Conservation (phyloP, 1,140 invertebrate species). For the Octopus bimaculoides region DNA sequence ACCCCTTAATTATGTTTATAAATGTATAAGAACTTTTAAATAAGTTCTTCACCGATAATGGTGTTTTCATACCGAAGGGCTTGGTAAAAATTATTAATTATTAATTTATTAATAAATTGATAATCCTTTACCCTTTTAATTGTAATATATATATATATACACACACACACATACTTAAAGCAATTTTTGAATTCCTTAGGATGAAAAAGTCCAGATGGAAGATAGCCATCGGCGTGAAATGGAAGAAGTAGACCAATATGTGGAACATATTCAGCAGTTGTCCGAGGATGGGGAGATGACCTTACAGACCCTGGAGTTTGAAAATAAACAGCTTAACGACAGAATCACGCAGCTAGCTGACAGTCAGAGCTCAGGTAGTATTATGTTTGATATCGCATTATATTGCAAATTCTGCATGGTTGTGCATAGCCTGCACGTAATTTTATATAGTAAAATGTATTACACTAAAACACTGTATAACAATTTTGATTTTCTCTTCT, state of each 20-base stretch:
- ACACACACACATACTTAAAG: too few species aligned
- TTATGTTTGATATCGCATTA: not conserved
- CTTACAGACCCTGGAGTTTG: conserved; percentile 51
- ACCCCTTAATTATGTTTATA: too few species aligned
- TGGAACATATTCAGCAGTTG: conserved; percentile 53
- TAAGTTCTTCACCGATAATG: too few species aligned
- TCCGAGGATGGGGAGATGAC: conserved; percentile 53
- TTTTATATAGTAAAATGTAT: not conserved
- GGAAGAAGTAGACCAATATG: conserved; percentile 55
- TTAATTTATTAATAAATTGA: too few species aligned
- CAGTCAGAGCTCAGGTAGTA: conserved; percentile 37
- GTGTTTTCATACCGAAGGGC: too few species aligned
- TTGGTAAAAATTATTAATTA: too few species aligned
- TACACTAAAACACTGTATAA: not conserved
- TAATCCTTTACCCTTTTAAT: too few species aligned
- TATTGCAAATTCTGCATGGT: not conserved
- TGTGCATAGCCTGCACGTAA: not conserved
- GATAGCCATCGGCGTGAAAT: conserved; percentile 50
- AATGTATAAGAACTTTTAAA: too few species aligned
- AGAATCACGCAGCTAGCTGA: conserved; percentile 40
- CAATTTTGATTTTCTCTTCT: too few species aligned
- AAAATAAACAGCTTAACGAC: conserved; percentile 50
- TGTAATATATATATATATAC: too few species aligned
- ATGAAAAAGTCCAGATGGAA: conserved; percentile 46
- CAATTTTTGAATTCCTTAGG: conserved; percentile 24